phyloP scores from a whole-genome alignment of 92 coral and sea anemone species.

The Nematostella vectensis region DNA sequence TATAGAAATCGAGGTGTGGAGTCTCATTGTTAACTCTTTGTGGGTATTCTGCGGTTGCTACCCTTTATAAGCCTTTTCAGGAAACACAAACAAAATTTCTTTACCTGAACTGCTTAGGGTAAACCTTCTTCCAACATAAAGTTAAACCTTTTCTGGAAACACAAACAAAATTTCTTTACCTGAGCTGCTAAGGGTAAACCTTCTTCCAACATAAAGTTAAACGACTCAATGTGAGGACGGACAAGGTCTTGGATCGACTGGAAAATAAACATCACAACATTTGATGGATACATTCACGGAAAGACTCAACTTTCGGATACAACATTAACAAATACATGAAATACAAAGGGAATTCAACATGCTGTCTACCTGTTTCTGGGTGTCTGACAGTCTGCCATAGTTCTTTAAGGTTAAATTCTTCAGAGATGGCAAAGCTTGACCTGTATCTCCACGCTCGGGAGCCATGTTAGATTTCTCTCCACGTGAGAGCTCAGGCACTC shows the following conservation, averaged over 20 bases:
- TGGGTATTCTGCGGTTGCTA: too few relatives aligned
- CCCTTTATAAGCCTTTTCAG: too few relatives aligned
- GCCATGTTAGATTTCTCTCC: constrained; percentile 60
- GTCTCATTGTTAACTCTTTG: too few relatives aligned
- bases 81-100: too few relatives aligned
- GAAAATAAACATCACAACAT: constrained; percentile 6
- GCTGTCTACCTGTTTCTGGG: constrained; percentile 64
- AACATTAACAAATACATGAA: neutral
- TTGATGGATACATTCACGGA: neutral
- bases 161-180: too few relatives aligned
- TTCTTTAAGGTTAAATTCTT: constrained; percentile 61
- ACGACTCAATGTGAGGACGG: constrained; percentile 85
- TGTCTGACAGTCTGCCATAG: constrained; percentile 49
- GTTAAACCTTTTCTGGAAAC: too few relatives aligned
- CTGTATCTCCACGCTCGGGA: constrained; percentile 26
- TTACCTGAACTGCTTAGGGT: constrained; percentile 83
- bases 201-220: constrained; percentile 86
- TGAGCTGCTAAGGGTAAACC: constrained; percentile 88
- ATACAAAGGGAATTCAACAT: neutral
- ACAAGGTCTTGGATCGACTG: constrained; percentile 84
- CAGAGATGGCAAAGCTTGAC: constrained; percentile 58
- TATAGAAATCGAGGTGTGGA: too few relatives aligned
- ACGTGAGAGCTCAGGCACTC: constrained; percentile 20
- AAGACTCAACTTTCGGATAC: too few relatives aligned
- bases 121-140: constrained; percentile 93